These are phyloP conservation scores for Aldabrachelys gigantea DNA, from an alignment of 2,113 vertebrate genomes.

Conservation along the genomic window DNA sequence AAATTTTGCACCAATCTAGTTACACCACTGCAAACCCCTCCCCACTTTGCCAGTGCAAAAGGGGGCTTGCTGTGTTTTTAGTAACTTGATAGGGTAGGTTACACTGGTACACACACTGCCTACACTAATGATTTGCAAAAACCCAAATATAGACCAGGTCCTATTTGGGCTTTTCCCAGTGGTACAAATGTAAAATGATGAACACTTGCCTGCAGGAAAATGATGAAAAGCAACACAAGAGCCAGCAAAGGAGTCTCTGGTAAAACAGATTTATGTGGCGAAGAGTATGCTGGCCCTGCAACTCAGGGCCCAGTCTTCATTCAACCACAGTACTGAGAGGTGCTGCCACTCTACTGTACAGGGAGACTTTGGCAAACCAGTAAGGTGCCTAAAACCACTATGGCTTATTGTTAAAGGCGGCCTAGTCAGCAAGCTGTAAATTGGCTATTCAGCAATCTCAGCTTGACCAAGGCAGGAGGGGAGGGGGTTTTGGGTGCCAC, in stretches of 20 bases:
- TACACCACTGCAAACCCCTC: neutral
- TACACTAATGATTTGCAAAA: neutral
- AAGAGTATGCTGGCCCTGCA: rapidly evolving
- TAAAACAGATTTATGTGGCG: no score
- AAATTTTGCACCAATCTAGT: neutral
- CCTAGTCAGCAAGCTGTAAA: no score
- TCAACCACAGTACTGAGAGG: neutral
- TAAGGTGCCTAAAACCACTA: no score
- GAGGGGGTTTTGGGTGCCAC: no score
- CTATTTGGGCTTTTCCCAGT: neutral
- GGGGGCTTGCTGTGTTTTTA: neutral
- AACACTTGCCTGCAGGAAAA: neutral
- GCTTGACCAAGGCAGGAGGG: no score
- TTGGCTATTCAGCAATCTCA: no score
- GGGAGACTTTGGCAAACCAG: no score
- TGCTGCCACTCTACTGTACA: neutral
- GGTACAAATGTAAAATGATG: neutral
- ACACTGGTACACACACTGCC: neutral
- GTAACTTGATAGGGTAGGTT: neutral
- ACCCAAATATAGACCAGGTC: neutral
- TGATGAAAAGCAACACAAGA: neutral
- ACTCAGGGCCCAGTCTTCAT: neutral
- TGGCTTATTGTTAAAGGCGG: no score
- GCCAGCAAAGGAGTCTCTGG: neutral
- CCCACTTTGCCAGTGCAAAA: neutral